Conservation (phyloP, 2,888 invertebrate genomes). For the Tridacna crocea region DNA sequence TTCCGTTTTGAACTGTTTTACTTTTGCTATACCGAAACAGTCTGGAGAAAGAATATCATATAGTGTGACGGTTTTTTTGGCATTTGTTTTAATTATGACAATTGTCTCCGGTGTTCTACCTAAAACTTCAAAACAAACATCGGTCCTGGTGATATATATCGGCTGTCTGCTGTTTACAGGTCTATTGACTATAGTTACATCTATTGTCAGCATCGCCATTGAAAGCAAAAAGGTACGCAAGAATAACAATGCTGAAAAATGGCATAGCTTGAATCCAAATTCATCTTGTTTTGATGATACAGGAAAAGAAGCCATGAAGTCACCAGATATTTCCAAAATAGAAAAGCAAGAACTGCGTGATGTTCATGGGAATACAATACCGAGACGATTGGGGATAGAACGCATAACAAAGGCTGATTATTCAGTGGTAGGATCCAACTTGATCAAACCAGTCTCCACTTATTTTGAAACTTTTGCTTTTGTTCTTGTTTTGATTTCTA, state of each 20-base stretch:
- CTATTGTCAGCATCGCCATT: background rate
- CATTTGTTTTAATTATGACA: slow-evolving; percentile 1
- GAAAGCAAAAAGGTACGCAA: background rate
- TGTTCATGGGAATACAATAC: background rate
- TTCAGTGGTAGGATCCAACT: background rate
- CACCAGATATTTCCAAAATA: too few species aligned
- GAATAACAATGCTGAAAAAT: background rate
- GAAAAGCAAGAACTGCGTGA: background rate
- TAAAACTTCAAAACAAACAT: slow-evolving; percentile 8
- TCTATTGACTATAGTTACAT: slow-evolving; percentile 1
- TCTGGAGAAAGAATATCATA: slow-evolving; percentile 5
- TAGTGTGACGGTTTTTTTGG: background rate
- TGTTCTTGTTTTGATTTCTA: background rate
- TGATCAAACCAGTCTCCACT: background rate
- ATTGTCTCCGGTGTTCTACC: background rate
- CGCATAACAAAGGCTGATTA: background rate
- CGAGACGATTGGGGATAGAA: background rate
- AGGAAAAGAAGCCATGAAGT: background rate
- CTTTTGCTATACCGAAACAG: slow-evolving; percentile 1
- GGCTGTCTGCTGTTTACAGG: background rate
- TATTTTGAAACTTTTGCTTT: background rate
- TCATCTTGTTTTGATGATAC: too few species aligned
- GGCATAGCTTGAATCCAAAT: too few species aligned
- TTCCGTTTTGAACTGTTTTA: slow-evolving; percentile 12
- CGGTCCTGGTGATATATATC: slow-evolving; percentile 8